Evolutionary conservation across 2,888 invertebrate genomes (phyloP).

Genomic region (Trachelus troglodyta): DNA sequence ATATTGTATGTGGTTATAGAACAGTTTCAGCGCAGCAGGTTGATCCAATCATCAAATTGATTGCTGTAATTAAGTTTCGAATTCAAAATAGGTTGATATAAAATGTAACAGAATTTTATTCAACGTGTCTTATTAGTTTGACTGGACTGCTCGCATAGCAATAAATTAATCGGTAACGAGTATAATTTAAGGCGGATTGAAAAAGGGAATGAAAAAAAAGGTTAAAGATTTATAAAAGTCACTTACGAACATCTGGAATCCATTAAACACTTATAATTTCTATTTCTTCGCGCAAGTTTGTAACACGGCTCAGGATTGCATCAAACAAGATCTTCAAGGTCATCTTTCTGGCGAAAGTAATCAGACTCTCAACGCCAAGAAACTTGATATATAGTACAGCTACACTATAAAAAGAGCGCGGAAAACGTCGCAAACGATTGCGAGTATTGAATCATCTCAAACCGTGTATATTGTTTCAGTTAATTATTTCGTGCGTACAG

Average conservation of each 20-base stretch:
- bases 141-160: background rate
- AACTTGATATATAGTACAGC: background rate
- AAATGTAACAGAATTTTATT: background rate
- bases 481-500: background rate
- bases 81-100: background rate
- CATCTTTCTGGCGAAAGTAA: background rate
- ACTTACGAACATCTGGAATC: background rate
- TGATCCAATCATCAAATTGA: background rate
- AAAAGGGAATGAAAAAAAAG: background rate
- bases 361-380: background rate
- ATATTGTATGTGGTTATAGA: background rate
- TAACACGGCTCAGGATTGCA: background rate
- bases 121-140: background rate
- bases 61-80: background rate
- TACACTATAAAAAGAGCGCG: background rate
- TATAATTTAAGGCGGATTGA: background rate
- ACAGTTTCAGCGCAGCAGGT: background rate
- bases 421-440: background rate
- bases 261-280: background rate
- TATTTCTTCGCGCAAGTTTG: background rate
- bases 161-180: background rate
- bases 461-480: background rate
- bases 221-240: background rate
- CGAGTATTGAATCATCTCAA: background rate
- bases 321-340: background rate